These are phyloP conservation scores for Colletes gigas DNA, from an alignment of 1,140 invertebrate species.

Conservation along the genomic window DNA sequence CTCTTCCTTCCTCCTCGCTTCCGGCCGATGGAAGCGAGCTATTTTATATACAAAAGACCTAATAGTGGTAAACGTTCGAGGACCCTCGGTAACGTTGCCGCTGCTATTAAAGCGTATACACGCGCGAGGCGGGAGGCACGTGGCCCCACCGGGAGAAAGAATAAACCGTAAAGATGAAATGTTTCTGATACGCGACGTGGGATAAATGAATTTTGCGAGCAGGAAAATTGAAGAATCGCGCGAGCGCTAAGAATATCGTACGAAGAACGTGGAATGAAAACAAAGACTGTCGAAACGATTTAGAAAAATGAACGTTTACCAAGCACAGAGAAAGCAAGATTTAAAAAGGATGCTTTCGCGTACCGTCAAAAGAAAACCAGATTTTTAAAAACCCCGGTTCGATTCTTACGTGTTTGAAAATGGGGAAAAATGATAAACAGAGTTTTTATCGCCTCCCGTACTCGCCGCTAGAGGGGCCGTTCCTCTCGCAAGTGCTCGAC, in stretches of 20 bases:
- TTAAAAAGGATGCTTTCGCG: background rate
- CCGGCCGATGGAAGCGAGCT: slow-evolving; percentile 70
- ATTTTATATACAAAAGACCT: slow-evolving; percentile 73
- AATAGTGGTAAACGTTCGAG: slow-evolving; percentile 70
- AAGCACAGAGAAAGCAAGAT: background rate
- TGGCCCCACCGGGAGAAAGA: slow-evolving; percentile 40
- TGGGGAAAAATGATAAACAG: background rate
- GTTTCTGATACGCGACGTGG: background rate
- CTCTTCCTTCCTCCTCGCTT: slow-evolving; percentile 51
- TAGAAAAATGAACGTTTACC: background rate
- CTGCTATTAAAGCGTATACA: slow-evolving; percentile 55
- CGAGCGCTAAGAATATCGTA: no score
- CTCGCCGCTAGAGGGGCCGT: no score
- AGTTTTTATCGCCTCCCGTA: background rate
- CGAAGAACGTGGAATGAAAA: no score
- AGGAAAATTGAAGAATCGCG: background rate
- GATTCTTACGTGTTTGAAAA: background rate
- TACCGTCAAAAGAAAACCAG: no score
- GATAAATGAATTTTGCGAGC: slow-evolving; percentile 1
- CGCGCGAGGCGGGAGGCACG: slow-evolving; percentile 67
- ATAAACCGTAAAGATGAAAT: slow-evolving; percentile 8
- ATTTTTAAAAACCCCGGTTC: no score
- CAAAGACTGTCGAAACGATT: no score
- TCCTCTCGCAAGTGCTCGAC: no score
- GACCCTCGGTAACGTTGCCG: slow-evolving; percentile 65